These are phyloP conservation scores for Frankliniella intonsa DNA, from an alignment of 2,888 invertebrate species.

Conservation along the genomic window DNA sequence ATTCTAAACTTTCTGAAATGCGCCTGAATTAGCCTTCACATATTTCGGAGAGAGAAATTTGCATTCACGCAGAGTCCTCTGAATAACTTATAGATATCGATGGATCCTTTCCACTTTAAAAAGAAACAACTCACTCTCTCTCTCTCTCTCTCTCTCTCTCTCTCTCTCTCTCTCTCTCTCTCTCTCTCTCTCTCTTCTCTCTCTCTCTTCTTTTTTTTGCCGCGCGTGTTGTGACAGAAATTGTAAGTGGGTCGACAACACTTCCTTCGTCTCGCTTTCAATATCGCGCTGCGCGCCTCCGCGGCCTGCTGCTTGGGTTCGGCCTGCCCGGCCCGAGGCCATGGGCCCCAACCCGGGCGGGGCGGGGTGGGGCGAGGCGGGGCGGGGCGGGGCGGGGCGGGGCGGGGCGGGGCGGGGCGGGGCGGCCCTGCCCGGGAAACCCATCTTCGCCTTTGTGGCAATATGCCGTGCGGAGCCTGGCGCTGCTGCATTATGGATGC, in stretches of 20 bases:
- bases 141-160: constrained; percentile 35
- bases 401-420: background rate
- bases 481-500: background rate
- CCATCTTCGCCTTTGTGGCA: background rate
- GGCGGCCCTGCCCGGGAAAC: background rate
- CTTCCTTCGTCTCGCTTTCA: background rate
- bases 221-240: background rate
- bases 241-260: background rate
- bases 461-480: background rate
- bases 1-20: too few relatives aligned
- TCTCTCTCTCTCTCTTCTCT: constrained; percentile 31
- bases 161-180: constrained; percentile 17
- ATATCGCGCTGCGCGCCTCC: background rate
- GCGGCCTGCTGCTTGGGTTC: too few relatives aligned
- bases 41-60: too few relatives aligned
- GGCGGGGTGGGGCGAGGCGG: background rate
- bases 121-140: constrained; percentile 29
- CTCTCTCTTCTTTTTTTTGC: background rate
- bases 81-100: too few relatives aligned
- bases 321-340: too few relatives aligned
- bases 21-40: too few relatives aligned
- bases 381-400: background rate
- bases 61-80: too few relatives aligned
- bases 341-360: background rate
- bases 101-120: too few relatives aligned